Conservation (phyloP, 2,113 vertebrate species). For the Ophiodon elongatus region DNA sequence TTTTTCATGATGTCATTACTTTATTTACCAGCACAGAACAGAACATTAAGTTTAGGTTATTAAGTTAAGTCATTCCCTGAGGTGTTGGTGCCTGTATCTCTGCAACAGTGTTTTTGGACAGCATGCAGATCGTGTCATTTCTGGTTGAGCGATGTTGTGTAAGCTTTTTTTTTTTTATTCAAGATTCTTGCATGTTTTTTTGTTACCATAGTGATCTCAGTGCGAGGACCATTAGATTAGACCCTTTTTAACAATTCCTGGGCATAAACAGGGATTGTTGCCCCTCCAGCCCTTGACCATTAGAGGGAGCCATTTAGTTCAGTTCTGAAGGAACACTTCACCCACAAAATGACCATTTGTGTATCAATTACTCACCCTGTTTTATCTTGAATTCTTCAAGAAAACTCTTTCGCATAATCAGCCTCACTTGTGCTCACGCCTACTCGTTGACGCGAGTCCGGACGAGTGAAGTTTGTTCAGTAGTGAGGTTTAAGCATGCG, state of each 20-base stretch:
- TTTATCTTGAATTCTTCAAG: no score
- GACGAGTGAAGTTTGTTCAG: no score
- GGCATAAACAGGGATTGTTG: not conserved
- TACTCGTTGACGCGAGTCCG: no score
- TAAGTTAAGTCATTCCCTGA: not conserved
- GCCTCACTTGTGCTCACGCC: no score
- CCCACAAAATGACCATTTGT: no score
- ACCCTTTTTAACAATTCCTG: no score
- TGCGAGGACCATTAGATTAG: no score
- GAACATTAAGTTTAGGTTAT: not conserved
- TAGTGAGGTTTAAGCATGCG: not conserved
- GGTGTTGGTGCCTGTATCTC: not conserved
- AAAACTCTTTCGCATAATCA: no score
- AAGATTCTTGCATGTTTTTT: not conserved
- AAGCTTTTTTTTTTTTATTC: not conserved
- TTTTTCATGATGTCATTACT: not conserved
- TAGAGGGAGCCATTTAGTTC: conserved; percentile 18
- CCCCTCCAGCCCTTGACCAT: not conserved
- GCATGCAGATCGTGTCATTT: not conserved
- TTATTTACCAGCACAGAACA: not conserved
- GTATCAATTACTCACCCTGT: no score
- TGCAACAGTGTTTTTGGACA: not conserved
- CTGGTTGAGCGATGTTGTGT: not conserved
- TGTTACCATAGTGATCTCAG: not conserved
- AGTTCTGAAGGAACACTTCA: not conserved